Evolutionary conservation across 2,113 vertebrate species (phyloP).

Genomic region (Machaerirhynchus nigripectus): DNA sequence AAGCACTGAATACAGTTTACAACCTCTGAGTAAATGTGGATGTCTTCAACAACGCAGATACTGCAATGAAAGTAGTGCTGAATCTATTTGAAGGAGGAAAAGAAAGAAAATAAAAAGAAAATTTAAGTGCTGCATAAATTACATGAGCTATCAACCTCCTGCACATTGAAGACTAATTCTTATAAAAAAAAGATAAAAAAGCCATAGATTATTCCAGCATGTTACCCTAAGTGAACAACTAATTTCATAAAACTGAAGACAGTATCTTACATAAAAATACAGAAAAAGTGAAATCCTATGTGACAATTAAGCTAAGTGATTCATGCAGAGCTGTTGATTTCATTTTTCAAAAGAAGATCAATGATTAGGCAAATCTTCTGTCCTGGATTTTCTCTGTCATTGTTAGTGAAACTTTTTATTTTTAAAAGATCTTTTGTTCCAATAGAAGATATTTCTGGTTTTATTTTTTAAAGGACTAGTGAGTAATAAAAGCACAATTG

Average conservation of each 20-base stretch:
- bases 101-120: background rate
- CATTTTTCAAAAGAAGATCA: conserved; percentile 44
- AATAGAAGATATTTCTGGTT: background rate
- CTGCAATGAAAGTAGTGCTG: background rate
- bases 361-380: background rate
- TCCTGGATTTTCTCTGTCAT: background rate
- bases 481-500: background rate
- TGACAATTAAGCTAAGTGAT: conserved; percentile 41
- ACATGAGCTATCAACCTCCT: background rate
- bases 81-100: background rate
- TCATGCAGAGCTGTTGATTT: conserved; percentile 8
- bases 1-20: background rate
- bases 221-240: background rate
- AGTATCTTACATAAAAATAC: background rate
- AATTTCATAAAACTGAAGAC: conserved; percentile 35
- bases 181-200: conserved; percentile 1
- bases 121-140: background rate
- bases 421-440: background rate
- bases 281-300: background rate
- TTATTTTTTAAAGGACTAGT: background rate
- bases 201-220: background rate
- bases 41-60: background rate
- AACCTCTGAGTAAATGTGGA: background rate
- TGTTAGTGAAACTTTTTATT: background rate
- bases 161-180: background rate